These are phyloP conservation scores for Sebastes cheni DNA, from an alignment of 2,797 vertebrate genomes.

Conservation along the genomic window DNA sequence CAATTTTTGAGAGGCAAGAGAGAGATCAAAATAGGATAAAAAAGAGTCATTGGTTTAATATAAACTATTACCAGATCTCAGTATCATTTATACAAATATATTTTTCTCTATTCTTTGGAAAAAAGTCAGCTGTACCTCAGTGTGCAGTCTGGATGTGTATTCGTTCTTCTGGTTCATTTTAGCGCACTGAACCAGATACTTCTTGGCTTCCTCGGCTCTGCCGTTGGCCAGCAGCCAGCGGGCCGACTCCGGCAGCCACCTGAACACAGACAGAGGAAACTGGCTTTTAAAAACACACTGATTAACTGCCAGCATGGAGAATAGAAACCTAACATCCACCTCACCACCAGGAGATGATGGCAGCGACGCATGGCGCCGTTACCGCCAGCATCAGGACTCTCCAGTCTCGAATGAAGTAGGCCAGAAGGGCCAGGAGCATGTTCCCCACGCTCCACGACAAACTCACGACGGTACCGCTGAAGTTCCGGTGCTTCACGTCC, in stretches of 20 bases:
- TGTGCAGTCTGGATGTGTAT: conserved; percentile 59
- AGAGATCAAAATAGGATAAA: background rate
- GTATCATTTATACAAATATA: background rate
- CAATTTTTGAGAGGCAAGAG: background rate
- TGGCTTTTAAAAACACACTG: background rate
- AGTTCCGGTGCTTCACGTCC: conserved; percentile 83
- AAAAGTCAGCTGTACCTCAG: conserved; percentile 73
- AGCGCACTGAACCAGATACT: conserved; percentile 82
- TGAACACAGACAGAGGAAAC: conserved; percentile 37
- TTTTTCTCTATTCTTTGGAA: background rate
- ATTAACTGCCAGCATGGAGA: background rate
- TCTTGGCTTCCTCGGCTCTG: conserved; percentile 78
- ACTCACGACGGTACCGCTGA: conserved; percentile 81
- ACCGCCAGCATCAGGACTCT: conserved; percentile 82
- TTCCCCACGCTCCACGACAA: conserved; percentile 86
- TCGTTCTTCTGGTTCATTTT: conserved; percentile 75
- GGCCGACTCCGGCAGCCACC: conserved; percentile 92
- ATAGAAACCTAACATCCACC: conserved; percentile 7
- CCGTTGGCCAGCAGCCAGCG: conserved; percentile 88
- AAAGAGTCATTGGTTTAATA: background rate
- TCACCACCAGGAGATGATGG: conserved; percentile 86
- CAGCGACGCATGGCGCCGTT: conserved; percentile 81
- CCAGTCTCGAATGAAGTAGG: conserved; percentile 87
- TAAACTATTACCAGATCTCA: background rate
- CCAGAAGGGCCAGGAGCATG: conserved; percentile 85